phyloP scores from a whole-genome alignment of 2,797 vertebrate genomes.

The Myotis pilosus region DNA sequence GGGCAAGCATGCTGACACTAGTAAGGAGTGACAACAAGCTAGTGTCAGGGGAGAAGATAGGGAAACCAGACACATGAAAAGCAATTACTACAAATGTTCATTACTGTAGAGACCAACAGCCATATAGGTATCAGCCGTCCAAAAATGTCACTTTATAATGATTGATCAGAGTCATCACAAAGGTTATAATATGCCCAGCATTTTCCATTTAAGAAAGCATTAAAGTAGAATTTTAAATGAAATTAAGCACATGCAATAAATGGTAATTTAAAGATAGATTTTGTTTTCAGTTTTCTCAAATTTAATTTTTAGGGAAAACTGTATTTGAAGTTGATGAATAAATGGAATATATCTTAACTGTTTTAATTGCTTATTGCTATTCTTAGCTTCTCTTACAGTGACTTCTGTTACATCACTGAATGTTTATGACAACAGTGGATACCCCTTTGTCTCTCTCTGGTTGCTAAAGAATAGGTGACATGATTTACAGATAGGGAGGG shows the following conservation, averaged over 20 bases:
- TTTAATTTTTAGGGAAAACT: background rate
- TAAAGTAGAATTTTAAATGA: background rate
- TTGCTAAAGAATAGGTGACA: background rate
- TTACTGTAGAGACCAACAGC: background rate
- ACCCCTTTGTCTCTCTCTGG: background rate
- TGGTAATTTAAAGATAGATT: background rate
- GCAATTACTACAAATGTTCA: background rate
- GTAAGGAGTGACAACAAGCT: background rate
- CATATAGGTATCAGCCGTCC: too few species aligned
- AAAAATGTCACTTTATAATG: background rate
- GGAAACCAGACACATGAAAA: background rate
- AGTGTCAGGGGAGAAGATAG: background rate
- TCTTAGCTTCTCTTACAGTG: background rate
- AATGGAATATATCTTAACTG: background rate
- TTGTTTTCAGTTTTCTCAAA: background rate
- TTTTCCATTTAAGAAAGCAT: background rate
- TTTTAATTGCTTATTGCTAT: background rate
- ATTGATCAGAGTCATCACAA: background rate
- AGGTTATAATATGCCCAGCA: background rate
- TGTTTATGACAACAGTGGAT: background rate
- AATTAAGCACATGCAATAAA: background rate
- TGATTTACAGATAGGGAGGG: background rate
- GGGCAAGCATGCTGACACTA: background rate
- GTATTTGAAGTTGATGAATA: slow-evolving; percentile 16
- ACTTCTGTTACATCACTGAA: background rate